Percentiles rank a stretch among this genome's conserved stretches.
Conservation (phyloP, 2,888 invertebrate genomes). For the Nomada flava region DNA sequence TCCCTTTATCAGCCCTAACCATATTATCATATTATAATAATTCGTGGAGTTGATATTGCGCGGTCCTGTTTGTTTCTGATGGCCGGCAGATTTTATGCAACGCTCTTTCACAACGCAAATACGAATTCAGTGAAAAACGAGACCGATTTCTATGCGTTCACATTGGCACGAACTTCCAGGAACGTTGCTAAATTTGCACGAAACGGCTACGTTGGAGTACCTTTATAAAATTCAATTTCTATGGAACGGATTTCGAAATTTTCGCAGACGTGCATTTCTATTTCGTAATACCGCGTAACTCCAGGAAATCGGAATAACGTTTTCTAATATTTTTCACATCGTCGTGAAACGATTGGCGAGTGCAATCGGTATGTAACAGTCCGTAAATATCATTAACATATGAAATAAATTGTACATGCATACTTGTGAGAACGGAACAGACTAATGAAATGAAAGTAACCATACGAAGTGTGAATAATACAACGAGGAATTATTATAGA, state of each 20-base stretch:
- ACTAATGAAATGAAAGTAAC: no score
- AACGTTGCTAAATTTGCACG: conserved; percentile 8
- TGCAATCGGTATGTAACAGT: no score
- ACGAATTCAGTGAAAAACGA: not conserved
- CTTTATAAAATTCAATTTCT: not conserved
- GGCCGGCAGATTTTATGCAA: not conserved
- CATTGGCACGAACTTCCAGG: not conserved
- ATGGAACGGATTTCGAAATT: not conserved
- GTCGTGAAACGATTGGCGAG: no score
- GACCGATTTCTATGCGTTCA: conserved; percentile 10
- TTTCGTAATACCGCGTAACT: no score
- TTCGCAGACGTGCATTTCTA: not conserved
- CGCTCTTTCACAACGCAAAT: not conserved
- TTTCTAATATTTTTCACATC: no score
- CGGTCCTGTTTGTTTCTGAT: conserved; percentile 9
- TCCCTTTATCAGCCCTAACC: not conserved
- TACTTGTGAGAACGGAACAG: no score
- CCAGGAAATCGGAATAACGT: not conserved
- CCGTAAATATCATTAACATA: no score
- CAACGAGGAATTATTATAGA: no score
- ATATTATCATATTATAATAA: not conserved
- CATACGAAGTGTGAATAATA: no score
- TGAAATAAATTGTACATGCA: no score
- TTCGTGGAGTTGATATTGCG: conserved; percentile 7
- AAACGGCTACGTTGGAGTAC: not conserved